A percentile compares a stretch with the other conserved stretches of the same genome.
phyloP scores from a whole-genome alignment of 37 sponge, comb jelly and placozoan species.

The Hormiphora californensis region DNA sequence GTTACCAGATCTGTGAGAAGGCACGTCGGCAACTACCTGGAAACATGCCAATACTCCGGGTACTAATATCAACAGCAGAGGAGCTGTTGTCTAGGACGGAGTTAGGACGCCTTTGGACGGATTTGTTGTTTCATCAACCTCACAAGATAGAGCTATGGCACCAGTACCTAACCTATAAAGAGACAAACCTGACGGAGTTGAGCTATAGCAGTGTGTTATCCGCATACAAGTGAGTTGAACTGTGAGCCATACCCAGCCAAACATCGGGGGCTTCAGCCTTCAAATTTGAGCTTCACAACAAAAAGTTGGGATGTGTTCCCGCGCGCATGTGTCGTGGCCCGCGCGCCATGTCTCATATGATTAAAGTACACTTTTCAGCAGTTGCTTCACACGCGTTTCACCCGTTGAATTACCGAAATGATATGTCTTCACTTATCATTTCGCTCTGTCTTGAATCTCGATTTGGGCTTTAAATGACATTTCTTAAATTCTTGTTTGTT shows the following conservation, averaged over 20 bases:
- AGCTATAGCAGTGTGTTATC: neutral
- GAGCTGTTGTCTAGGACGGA: neutral
- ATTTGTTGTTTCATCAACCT: constrained; percentile 16
- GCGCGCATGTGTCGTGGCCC: too few relatives aligned
- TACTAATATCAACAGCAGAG: neutral
- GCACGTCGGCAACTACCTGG: neutral
- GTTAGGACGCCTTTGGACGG: constrained; percentile 8
- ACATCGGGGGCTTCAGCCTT: too few relatives aligned
- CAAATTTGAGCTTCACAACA: too few relatives aligned
- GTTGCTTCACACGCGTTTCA: too few relatives aligned
- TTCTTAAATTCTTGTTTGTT: neutral
- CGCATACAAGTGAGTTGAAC: constrained; percentile 1
- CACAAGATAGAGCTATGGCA: constrained; percentile 1
- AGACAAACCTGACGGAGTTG: neutral
- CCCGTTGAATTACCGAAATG: too few relatives aligned
- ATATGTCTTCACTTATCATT: too few relatives aligned
- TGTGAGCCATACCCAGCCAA: too few relatives aligned
- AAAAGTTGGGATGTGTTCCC: too few relatives aligned
- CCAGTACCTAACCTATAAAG: neutral
- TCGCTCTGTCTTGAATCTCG: too few relatives aligned
- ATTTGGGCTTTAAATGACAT: too few relatives aligned
- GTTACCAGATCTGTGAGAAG: constrained; percentile 33
- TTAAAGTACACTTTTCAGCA: too few relatives aligned
- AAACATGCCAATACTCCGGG: neutral
- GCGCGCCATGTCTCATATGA: too few relatives aligned